Conservation (phyloP, 2,888 invertebrate species). For the Tineola bisselliella region DNA sequence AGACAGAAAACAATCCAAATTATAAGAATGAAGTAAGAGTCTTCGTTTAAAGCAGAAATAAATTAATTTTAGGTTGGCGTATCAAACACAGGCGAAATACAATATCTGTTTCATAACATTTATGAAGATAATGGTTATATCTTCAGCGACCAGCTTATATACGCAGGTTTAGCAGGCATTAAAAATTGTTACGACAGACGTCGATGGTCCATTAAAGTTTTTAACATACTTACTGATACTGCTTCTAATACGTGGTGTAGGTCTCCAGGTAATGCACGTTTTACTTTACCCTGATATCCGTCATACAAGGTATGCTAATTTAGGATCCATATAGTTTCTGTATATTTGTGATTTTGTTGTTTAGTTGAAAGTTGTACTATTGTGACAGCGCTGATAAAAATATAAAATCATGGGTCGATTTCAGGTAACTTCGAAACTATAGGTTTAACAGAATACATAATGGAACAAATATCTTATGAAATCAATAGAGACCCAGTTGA, state of each 20-base stretch:
- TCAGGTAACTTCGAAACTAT: conserved; percentile 72
- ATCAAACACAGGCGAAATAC: conserved; percentile 72
- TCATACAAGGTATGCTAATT: no score
- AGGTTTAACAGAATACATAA: conserved; percentile 69
- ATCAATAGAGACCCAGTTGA: conserved; percentile 67
- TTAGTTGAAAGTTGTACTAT: no score
- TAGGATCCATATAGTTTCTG: no score
- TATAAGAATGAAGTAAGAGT: no score
- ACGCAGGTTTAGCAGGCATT: conserved; percentile 32
- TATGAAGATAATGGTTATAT: conserved; percentile 66
- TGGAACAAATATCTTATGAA: conserved; percentile 73
- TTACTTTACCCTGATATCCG: no score
- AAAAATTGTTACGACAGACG: conserved; percentile 71
- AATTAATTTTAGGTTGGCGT: conserved; percentile 49
- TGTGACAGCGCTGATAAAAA: no score
- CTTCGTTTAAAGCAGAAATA: no score
- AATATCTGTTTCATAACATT: conserved; percentile 67
- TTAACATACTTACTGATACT: conserved; percentile 69
- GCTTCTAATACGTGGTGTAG: conserved; percentile 72
- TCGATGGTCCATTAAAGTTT: conserved; percentile 40
- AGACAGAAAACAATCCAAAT: no score
- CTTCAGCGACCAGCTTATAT: conserved; percentile 59
- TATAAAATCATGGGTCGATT: no score
- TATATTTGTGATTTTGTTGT: no score
- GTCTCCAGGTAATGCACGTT: conserved; percentile 72